A percentile compares a stretch with the other conserved stretches of the same genome.
Conservation (phyloP, 35 echinoderm and acorn worm genomes). For the Nesometra sesokonis region DNA sequence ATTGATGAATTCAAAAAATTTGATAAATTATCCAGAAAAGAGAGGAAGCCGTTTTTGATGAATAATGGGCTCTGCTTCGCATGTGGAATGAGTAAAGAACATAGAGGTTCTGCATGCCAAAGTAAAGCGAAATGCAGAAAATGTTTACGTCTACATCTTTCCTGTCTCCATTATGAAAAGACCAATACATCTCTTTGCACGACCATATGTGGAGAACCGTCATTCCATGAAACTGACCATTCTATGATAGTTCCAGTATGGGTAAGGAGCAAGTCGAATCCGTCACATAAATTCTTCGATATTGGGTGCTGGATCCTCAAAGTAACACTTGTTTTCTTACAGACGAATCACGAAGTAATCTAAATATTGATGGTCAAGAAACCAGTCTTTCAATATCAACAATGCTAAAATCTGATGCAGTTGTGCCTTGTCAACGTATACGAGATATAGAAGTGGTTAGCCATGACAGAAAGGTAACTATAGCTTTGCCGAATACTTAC, state of each 20-base stretch:
- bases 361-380: conserved; percentile 12
- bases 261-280: neutral
- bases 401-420: conserved; percentile 7
- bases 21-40: neutral
- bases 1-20: neutral
- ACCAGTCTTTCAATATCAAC: conserved; percentile 3
- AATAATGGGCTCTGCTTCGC: conserved; percentile 4
- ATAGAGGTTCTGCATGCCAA: neutral
- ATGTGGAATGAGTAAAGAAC: conserved; percentile 4
- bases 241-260: conserved; percentile 39
- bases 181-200: neutral
- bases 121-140: neutral
- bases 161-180: neutral
- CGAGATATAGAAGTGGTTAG: conserved; percentile 11
- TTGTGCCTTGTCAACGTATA: neutral
- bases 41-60: conserved; percentile 24
- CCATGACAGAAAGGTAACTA: neutral
- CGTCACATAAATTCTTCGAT: neutral
- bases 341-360: neutral
- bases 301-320: conserved; percentile 26
- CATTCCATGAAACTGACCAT: neutral
- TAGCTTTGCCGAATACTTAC: conserved; percentile 1
- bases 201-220: neutral
- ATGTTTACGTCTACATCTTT: neutral
- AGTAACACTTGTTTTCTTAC: conserved; percentile 13